Evolutionary conservation across 1,140 invertebrate species (phyloP), one percentile per base, ranked within the genome.

Genomic region (Trichoplusia ni): DNA sequence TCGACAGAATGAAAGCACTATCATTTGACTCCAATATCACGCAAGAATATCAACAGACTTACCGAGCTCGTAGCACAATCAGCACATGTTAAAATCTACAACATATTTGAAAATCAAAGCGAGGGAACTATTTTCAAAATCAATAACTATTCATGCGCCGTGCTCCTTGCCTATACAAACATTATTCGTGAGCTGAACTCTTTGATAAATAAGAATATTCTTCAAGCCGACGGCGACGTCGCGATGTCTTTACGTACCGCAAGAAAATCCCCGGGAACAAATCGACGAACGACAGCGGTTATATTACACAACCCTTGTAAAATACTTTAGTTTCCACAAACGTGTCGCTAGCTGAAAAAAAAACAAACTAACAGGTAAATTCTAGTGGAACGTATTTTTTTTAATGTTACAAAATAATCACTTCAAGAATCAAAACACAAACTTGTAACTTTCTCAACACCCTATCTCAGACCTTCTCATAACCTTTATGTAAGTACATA

Each of bases 161-260:
- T 33, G 58, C 65, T 72, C 61, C 51, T 37, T 49, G 61, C 59
- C 60, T 58, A 65, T 63, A 60, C 49, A 74, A 74, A 74, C 59
- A 68, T 63, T 66, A 64, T 42, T 42, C 38, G 47, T 33, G 59
- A 27, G 40, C 37, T 61, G 54, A 53, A 63, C 37, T 67, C 58
- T 71, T 66, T 77, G 71, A 77, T 71, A 67, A 66, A 73, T 73
- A 71, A 71, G 69, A 66, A 71, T 69, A 64, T 69, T 70, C 58
- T 64, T 65, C 29, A 64, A 69, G 53, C 38, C 47, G 67, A 60
- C 63, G 66, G 58, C 49, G 64, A 60, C 63, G 66, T 61, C 49
- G 64, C 51, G 38, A 54, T 31, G 38, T 65, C 67, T 71, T 64
- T 58, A 54, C 59, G 38, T 49, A 53, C 35, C 46, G 44, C 35